phyloP scores from a whole-genome alignment of 2,113 vertebrate species.

The Chunga burmeisteri region DNA sequence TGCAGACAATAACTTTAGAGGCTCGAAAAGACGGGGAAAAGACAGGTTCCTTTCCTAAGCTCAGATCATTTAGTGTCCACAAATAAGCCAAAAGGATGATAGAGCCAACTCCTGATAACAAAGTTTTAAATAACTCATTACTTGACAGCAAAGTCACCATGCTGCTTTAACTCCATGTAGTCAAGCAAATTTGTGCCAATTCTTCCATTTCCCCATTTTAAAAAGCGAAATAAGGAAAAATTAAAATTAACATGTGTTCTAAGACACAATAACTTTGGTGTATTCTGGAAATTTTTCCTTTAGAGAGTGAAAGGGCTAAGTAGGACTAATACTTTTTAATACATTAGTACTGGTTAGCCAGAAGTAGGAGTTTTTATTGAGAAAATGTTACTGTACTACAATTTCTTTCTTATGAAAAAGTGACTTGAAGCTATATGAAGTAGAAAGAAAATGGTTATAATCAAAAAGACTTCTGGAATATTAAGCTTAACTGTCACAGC shows the following conservation, averaged over 20 bases:
- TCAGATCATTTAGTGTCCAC: not conserved
- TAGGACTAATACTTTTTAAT: not conserved
- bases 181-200: not conserved
- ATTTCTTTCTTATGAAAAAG: not conserved
- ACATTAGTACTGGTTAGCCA: not conserved
- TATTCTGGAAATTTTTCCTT: not conserved
- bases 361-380: not conserved
- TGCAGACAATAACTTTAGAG: not conserved
- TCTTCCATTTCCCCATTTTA: not conserved
- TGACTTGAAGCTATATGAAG: not conserved
- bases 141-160: not conserved
- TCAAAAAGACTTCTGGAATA: conserved; percentile 11
- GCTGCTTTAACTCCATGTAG: not conserved
- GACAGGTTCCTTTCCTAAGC: not conserved
- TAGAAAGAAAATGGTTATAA: not conserved
- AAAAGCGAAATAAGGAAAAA: not conserved
- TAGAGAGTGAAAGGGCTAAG: not conserved
- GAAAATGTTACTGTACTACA: not conserved
- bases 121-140: not conserved
- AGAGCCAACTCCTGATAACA: not conserved
- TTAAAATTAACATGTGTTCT: not conserved
- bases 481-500: not conserved
- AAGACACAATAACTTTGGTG: not conserved
- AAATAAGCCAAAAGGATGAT: not conserved
- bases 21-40: not conserved